These are phyloP conservation scores for Drosophila lacteicornis DNA, from an alignment of 1,140 invertebrate species.

Conservation along the genomic window DNA sequence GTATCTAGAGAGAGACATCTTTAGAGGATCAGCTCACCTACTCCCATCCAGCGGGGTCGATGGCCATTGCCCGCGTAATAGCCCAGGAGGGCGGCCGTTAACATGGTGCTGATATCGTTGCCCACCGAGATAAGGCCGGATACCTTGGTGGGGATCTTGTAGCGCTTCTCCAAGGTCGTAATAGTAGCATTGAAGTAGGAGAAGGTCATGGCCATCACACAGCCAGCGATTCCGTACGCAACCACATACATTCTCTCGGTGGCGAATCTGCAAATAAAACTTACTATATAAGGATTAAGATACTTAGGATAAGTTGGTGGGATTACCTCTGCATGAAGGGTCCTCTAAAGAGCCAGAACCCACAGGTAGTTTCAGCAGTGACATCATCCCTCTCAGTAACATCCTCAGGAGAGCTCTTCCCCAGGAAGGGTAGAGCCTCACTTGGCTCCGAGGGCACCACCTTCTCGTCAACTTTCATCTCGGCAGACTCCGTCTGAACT, in stretches of 20 bases:
- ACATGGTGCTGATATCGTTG: conserved; percentile 86
- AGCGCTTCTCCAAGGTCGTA: conserved; percentile 92
- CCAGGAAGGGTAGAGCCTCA: conserved; percentile 22
- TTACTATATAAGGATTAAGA: too few relatives aligned
- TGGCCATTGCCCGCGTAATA: conserved; percentile 72
- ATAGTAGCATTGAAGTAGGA: conserved; percentile 91
- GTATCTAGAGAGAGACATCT: conserved; percentile 72
- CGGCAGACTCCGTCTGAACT: conserved; percentile 6
- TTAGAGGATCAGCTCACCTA: conserved; percentile 74
- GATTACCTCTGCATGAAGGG: conserved; percentile 85
- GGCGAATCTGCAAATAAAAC: conserved; percentile 86
- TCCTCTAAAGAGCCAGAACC: conserved; percentile 87
- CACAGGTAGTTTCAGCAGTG: conserved; percentile 87
- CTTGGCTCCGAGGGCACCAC: background rate
- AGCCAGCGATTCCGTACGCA: conserved; percentile 89
- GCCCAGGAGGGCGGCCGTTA: conserved; percentile 59
- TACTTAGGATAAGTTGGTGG: background rate
- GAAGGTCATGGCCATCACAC: conserved; percentile 89
- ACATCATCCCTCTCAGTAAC: background rate
- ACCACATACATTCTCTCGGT: conserved; percentile 91
- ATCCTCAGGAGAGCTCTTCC: background rate
- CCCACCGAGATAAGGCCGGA: conserved; percentile 90
- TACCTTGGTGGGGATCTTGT: conserved; percentile 90
- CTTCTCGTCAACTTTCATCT: conserved; percentile 3
- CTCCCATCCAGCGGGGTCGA: conserved; percentile 76